Base-by-base conservation (phyloP, 2,113 vertebrate genomes). In the Nesospiza acunhae region DNA sequence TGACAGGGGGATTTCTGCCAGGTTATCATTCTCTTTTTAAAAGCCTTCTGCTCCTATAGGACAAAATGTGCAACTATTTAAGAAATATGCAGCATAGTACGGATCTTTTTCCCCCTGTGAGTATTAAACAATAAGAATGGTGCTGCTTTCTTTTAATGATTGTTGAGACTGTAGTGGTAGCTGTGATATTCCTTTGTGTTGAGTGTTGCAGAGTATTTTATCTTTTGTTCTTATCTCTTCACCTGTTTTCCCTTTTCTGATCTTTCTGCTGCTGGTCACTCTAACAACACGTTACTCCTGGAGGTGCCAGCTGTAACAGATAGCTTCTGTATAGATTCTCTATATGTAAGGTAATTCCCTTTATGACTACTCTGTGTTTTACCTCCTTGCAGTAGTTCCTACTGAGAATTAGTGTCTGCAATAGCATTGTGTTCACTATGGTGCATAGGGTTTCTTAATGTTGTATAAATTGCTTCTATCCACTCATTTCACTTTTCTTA, bases 271-370 rank as follows among this genome's bases (percentile, higher is more conserved):
- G 75, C 94, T 97, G 96, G 96, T 95, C 88, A 95, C 91, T 96
- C 49, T 96, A 97, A 97, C 94, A 95, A 35, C 96, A 93, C 52
- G 16, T 97, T 97, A 93, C 91, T 91, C 91, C 95, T 96, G 96
- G 96, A 96, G 85, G 89, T 96, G 91, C 96, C 95, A 97, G 95
- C 93, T 96, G 78, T 97, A 94, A 96, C 95, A 94, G 75, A 77
- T 97, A 97, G 93, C 95, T 92, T 94, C 94, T 95, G 77, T 97
- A 67, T 96, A 97, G 94, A 96, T 96, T 92, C 94, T 90, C 93
- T 97, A 2, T 94, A 17, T 95, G 93, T 96, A 96, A 97, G 95
- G 95, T 97, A 97, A 97, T 95, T 92, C 41, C 35, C 90, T 96
- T 96, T 95, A 91, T 93, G 90, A 94, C 78, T 96, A 87, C 64